Evolutionary conservation across 2,888 invertebrate species (phyloP).

Genomic region (Agonopterix alstromeriana): DNA sequence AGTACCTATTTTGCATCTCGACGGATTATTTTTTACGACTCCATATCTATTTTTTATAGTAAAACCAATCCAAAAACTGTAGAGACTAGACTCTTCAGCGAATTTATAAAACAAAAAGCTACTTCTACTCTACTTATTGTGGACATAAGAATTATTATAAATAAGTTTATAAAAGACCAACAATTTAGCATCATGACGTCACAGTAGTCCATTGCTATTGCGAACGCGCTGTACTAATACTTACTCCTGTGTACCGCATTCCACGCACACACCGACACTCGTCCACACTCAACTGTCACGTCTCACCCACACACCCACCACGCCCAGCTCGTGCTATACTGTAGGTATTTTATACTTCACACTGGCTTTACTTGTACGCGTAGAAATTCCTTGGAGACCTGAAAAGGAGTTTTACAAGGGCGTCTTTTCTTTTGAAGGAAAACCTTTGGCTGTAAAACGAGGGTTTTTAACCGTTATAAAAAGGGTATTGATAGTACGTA

Average conservation of each 20-base stretch:
- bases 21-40: no score
- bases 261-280: constrained; percentile 29
- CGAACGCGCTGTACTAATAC: constrained; percentile 9
- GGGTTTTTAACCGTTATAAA: constrained; percentile 47
- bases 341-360: constrained; percentile 30
- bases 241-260: constrained; percentile 28
- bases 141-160: no score
- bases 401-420: constrained; percentile 68
- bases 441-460: constrained; percentile 55
- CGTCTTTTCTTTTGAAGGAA: constrained; percentile 55
- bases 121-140: no score
- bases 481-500: constrained; percentile 46
- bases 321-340: constrained; percentile 47
- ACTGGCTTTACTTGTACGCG: constrained; percentile 17
- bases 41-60: no score
- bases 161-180: no score
- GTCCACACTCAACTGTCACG: constrained; percentile 33
- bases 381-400: constrained; percentile 62
- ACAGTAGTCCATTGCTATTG: constrained; percentile 11
- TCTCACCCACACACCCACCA: constrained; percentile 43
- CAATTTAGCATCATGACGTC: constrained; percentile 23
- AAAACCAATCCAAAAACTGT: no score
- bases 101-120: no score
- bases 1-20: no score
- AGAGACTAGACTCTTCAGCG: no score